phyloP scores from a whole-genome alignment of 2,888 invertebrate species.

The Campopleginae sp. region DNA sequence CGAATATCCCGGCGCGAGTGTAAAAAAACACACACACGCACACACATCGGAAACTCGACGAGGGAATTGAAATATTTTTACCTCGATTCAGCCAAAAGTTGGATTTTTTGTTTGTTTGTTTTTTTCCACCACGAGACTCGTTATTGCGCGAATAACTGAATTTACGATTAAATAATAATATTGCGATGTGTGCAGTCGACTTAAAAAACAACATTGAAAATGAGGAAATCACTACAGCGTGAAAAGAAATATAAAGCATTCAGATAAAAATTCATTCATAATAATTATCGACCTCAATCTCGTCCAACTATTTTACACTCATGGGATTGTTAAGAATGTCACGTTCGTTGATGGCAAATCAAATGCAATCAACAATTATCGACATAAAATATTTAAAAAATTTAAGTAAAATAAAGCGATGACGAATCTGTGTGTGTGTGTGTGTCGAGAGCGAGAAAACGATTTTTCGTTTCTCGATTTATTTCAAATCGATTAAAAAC shows the following conservation, averaged over 20 bases:
- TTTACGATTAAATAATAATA: slow-evolving; percentile 34
- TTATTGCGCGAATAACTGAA: slow-evolving; percentile 33
- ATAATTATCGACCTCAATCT: slow-evolving; percentile 8
- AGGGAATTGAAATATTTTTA: slow-evolving; percentile 54
- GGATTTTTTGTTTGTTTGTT: no score
- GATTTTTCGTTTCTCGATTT: background rate
- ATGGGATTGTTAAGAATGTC: background rate
- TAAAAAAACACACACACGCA: no score
- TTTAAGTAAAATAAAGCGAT: background rate
- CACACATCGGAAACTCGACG: slow-evolving; percentile 20
- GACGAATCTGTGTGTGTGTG: background rate
- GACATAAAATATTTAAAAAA: background rate
- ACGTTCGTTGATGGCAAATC: background rate
- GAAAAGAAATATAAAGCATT: background rate
- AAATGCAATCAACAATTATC: background rate
- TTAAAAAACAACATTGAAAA: background rate
- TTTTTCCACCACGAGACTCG: slow-evolving; percentile 20
- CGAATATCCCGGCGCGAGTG: slow-evolving; percentile 59
- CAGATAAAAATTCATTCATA: background rate
- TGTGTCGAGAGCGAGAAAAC: background rate
- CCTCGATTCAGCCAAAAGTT: slow-evolving; percentile 20
- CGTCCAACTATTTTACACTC: background rate
- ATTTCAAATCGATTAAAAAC: background rate
- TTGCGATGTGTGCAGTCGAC: slow-evolving; percentile 21
- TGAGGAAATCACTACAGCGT: background rate